Conservation (phyloP, 2,888 invertebrate genomes). For the Polyommatus icarus region DNA sequence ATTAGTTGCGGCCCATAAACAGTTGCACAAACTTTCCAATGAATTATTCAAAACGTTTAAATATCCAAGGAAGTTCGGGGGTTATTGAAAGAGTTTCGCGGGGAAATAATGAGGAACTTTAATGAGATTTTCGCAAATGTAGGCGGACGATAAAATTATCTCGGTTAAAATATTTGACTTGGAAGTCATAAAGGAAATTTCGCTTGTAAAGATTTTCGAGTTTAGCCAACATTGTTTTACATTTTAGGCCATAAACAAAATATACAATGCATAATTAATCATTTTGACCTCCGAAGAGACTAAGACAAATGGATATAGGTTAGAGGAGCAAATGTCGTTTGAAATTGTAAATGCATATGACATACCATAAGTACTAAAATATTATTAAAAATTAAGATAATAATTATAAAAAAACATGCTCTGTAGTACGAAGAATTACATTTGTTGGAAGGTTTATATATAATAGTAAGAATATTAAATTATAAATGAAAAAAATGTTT, state of each 20-base stretch:
- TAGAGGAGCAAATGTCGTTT: not conserved
- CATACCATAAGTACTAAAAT: not conserved
- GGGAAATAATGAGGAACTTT: constrained; percentile 46
- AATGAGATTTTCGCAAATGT: constrained; percentile 61
- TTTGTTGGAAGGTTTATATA: too few species aligned
- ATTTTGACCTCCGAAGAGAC: not conserved
- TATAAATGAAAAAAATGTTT: too few species aligned
- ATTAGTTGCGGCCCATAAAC: constrained; percentile 26
- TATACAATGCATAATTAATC: constrained; percentile 28
- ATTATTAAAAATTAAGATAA: not conserved
- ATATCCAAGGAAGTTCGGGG: constrained; percentile 27
- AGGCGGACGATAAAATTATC: constrained; percentile 63
- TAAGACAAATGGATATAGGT: constrained; percentile 10
- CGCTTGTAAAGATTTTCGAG: constrained; percentile 63
- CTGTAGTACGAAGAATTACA: too few species aligned
- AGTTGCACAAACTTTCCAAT: constrained; percentile 24
- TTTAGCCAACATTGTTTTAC: constrained; percentile 56
- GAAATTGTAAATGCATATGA: not conserved
- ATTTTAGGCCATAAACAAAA: constrained; percentile 43
- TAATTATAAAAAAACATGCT: too few species aligned
- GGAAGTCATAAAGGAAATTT: constrained; percentile 73
- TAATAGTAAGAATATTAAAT: too few species aligned
- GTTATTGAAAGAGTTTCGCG: constrained; percentile 28
- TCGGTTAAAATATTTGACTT: constrained; percentile 67
- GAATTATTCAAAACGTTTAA: constrained; percentile 30